Conservation (phyloP, 2,113 vertebrate species). For the Carlito syrichta region DNA sequence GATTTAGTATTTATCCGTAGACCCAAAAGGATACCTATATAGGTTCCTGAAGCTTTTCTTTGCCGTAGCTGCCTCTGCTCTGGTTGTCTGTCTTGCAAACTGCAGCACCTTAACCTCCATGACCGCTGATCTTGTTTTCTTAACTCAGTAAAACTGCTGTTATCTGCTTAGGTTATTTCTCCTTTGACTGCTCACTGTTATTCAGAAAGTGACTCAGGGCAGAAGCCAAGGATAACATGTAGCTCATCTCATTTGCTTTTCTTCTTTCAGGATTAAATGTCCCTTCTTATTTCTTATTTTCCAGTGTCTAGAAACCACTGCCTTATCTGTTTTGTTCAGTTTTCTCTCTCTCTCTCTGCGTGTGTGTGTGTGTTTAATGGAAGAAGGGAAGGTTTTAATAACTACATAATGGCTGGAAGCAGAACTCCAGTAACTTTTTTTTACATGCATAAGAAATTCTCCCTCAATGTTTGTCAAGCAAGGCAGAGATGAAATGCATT, state of each 20-base stretch:
- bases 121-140: not conserved
- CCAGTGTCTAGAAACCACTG: not conserved
- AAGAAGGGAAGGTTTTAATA: not conserved
- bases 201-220: not conserved
- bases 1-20: not conserved
- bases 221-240: not conserved
- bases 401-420: not conserved
- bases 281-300: not conserved
- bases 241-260: not conserved
- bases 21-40: not conserved
- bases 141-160: not conserved
- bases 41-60: not conserved
- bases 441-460: not conserved
- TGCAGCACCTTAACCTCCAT: not conserved
- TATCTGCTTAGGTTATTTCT: not conserved
- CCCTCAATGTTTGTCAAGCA: not conserved
- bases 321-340: not conserved
- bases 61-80: not conserved
- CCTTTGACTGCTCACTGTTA: not conserved
- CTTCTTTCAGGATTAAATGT: not conserved
- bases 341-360: not conserved
- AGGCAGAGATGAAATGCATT: not conserved
- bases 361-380: not conserved
- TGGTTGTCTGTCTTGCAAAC: not conserved
- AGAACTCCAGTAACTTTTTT: not conserved